Evolutionary conservation across 2,797 vertebrate species (phyloP).

Genomic region (Bradypodion ventrale): DNA sequence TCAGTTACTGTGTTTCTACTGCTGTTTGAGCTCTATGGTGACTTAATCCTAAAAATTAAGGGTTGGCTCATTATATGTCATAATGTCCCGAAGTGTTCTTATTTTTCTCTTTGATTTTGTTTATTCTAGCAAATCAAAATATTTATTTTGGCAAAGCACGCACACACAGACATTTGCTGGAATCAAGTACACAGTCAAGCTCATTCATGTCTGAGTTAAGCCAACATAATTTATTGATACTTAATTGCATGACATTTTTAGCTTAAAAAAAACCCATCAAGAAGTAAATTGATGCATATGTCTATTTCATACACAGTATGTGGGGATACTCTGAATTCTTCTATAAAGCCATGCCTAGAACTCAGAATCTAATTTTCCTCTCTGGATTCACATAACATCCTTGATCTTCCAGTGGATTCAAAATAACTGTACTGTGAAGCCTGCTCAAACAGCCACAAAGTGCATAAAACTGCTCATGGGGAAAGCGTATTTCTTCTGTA

Average conservation of each 20-base stretch:
- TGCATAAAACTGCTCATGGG: slow-evolving; percentile 54
- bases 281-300: slow-evolving; percentile 53
- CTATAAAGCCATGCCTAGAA: slow-evolving; percentile 52
- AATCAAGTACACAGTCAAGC: not conserved
- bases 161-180: not conserved
- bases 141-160: no score
- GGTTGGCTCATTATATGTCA: not conserved
- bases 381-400: slow-evolving; percentile 60
- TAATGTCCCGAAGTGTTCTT: not conserved
- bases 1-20: not conserved
- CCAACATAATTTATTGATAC: not conserved
- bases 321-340: slow-evolving; percentile 58
- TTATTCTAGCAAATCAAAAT: not conserved
- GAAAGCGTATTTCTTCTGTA: slow-evolving; percentile 54
- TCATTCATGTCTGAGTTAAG: not conserved
- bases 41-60: not conserved
- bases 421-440: slow-evolving; percentile 63
- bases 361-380: slow-evolving; percentile 68
- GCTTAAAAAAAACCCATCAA: slow-evolving; percentile 29
- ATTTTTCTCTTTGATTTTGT: no score
- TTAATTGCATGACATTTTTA: not conserved
- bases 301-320: slow-evolving; percentile 35
- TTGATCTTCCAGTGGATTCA: slow-evolving; percentile 69
- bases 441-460: slow-evolving; percentile 58
- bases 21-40: not conserved